Percentiles rank a stretch among this genome's conserved stretches.
Conservation (phyloP, 2,888 invertebrate species). For the Syrphus vitripennis region DNA sequence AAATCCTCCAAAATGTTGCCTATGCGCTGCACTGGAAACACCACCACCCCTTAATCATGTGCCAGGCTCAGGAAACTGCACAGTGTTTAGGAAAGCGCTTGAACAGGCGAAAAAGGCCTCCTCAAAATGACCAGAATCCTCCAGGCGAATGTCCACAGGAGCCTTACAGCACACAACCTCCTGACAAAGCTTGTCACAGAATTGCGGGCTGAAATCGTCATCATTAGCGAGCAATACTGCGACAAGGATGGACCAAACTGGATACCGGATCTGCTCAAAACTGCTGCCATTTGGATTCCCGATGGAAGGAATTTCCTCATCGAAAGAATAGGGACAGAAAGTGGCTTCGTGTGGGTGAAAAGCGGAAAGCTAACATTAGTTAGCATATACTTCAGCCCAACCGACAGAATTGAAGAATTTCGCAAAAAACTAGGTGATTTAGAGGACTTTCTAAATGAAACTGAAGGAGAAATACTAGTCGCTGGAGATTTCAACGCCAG, state of each 20-base stretch:
- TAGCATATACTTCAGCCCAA: too few species aligned
- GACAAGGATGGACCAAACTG: not conserved
- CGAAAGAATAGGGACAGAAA: too few species aligned
- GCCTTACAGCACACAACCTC: conserved; percentile 24
- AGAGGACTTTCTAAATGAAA: too few species aligned
- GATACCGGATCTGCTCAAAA: too few species aligned
- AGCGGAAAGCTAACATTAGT: too few species aligned
- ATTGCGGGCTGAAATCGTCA: conserved; percentile 4
- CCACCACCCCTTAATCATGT: not conserved
- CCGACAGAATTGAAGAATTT: too few species aligned
- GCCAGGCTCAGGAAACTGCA: not conserved
- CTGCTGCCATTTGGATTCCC: too few species aligned
- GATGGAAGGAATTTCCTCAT: too few species aligned
- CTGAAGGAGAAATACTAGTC: too few species aligned
- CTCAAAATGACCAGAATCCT: not conserved
- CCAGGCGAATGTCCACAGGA: conserved; percentile 36
- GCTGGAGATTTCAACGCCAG: too few species aligned
- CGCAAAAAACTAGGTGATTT: too few species aligned
- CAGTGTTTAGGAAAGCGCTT: not conserved
- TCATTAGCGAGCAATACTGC: conserved; percentile 23
- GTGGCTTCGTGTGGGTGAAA: too few species aligned
- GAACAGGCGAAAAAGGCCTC: not conserved
- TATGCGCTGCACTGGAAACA: not conserved
- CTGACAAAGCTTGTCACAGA: not conserved
- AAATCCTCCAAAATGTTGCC: not conserved